Conservation (phyloP, 2,113 vertebrate species). For the Steatornis caripensis region DNA sequence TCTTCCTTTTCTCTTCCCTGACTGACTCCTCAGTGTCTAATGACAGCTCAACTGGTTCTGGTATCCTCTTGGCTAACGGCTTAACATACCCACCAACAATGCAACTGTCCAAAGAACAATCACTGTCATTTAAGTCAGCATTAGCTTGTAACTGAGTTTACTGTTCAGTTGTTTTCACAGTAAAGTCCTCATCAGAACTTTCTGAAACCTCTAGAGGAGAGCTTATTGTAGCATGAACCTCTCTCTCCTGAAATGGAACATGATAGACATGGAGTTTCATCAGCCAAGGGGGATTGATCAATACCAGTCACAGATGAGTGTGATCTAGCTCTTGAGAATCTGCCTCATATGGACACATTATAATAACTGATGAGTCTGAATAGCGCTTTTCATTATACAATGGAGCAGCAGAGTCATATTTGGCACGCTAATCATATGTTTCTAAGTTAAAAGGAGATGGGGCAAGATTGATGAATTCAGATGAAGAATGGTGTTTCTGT, state of each 20-base stretch:
- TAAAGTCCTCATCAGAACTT: conserved; percentile 71
- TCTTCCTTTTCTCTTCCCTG: conserved; percentile 59
- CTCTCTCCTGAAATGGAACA: conserved; percentile 69
- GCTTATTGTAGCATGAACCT: too few relatives aligned
- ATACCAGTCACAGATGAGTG: conserved; percentile 24
- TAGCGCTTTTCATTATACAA: conserved; percentile 76
- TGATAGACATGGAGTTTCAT: conserved; percentile 77
- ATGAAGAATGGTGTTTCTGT: conserved; percentile 44
- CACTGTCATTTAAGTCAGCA: conserved; percentile 40
- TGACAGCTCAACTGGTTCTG: conserved; percentile 78
- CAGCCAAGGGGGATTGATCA: conserved; percentile 76
- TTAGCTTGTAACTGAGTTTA: conserved; percentile 5
- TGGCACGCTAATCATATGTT: conserved; percentile 75
- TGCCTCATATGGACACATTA: conserved; percentile 73
- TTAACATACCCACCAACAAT: conserved; percentile 80
- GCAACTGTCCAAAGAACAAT: conserved; percentile 71
- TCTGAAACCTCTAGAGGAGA: conserved; percentile 73
- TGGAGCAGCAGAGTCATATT: conserved; percentile 76
- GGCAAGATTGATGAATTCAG: conserved; percentile 76
- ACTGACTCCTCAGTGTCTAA: conserved; percentile 76
- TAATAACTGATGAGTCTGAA: conserved; percentile 80
- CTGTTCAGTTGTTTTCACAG: background rate
- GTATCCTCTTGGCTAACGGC: conserved; percentile 76
- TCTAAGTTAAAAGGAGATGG: conserved; percentile 79
- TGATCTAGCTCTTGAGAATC: too few relatives aligned